Percentiles rank a stretch among this genome's conserved stretches.
Conservation (phyloP, 53 echinoderm and acorn worm genomes). For the Hippasteria phrygiana region DNA sequence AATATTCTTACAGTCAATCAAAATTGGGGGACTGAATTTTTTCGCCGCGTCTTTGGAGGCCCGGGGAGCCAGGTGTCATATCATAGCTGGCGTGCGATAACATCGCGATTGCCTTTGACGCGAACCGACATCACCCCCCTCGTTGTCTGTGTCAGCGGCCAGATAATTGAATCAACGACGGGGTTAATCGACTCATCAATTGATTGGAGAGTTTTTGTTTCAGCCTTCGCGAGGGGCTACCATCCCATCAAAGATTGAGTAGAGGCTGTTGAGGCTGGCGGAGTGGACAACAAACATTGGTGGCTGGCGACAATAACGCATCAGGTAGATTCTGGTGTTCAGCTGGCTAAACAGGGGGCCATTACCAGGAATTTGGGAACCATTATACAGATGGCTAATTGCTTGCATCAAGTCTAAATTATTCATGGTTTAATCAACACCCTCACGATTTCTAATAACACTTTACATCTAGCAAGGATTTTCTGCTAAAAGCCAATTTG, state of each 20-base stretch:
- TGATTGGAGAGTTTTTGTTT: slow-evolving; percentile 66
- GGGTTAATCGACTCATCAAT: slow-evolving; percentile 64
- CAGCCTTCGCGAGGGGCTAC: neutral
- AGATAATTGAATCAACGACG: slow-evolving; percentile 56
- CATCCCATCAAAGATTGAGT: slow-evolving; percentile 46
- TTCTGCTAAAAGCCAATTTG: too few relatives aligned
- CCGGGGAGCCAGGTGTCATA: slow-evolving; percentile 55
- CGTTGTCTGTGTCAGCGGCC: slow-evolving; percentile 46
- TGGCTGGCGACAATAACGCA: neutral
- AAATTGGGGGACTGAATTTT: slow-evolving; percentile 24
- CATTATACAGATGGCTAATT: neutral
- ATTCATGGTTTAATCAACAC: slow-evolving; percentile 17
- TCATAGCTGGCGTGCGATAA: slow-evolving; percentile 46
- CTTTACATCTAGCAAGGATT: neutral
- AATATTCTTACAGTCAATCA: slow-evolving; percentile 57
- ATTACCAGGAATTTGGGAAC: neutral
- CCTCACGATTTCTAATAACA: neutral
- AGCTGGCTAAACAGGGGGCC: neutral
- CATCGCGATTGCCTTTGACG: slow-evolving; percentile 57
- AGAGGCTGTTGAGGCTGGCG: neutral
- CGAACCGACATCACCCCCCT: slow-evolving; percentile 31
- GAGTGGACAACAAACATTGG: neutral
- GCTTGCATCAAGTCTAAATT: neutral
- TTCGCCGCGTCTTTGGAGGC: neutral
- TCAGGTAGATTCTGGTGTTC: slow-evolving; percentile 8